These are phyloP conservation scores for Paradoxurus hermaphroditus DNA, from an alignment of 2,113 vertebrate genomes.

Conservation along the genomic window DNA sequence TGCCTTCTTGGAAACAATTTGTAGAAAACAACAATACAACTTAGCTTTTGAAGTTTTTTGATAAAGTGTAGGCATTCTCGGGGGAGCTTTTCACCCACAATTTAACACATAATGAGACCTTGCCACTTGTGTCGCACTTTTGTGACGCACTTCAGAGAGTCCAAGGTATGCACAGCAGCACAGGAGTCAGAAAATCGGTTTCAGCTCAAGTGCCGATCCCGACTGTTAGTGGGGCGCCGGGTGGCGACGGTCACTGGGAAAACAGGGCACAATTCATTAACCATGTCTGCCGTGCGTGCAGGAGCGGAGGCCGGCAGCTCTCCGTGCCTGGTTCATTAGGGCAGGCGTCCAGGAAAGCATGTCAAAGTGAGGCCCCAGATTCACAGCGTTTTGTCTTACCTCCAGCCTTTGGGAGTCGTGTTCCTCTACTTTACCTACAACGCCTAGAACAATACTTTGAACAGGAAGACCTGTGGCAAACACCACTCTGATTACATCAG, in stretches of 20 bases:
- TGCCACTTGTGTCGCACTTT: conserved; percentile 26
- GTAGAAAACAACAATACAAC: conserved; percentile 45
- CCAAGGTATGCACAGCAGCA: not conserved
- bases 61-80: conserved; percentile 15
- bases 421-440: conserved; percentile 5
- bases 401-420: not conserved
- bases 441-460: not conserved
- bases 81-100: conserved; percentile 44
- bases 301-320: not conserved
- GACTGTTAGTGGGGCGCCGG: not conserved
- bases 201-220: not conserved
- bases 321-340: conserved; percentile 42
- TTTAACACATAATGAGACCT: conserved; percentile 57
- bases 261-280: conserved; percentile 37
- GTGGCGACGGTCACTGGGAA: not conserved
- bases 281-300: not conserved
- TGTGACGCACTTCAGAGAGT: conserved; percentile 45
- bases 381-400: not conserved
- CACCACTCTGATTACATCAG: not conserved
- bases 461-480: not conserved
- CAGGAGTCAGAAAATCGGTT: conserved; percentile 21
- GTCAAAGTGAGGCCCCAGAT: conserved; percentile 14
- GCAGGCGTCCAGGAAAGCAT: not conserved
- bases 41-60: not conserved
- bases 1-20: conserved; percentile 28